A percentile compares a stretch with the other conserved stretches of the same genome.
Conservation (phyloP, 1,140 invertebrate genomes). For the Drosophila pruinosa region DNA sequence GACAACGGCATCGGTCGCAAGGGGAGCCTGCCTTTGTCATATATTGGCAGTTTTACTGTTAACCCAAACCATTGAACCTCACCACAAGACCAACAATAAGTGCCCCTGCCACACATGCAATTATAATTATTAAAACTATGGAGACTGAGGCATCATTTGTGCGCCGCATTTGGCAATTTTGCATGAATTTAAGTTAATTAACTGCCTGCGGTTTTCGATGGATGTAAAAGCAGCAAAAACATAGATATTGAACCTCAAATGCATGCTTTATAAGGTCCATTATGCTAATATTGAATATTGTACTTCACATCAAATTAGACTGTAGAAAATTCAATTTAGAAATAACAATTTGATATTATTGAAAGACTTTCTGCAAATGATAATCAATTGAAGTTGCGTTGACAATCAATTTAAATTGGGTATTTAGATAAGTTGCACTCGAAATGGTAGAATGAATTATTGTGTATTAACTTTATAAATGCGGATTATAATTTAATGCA, state of each 20-base stretch:
- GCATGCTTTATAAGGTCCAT: too few species aligned
- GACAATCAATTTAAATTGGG: too few species aligned
- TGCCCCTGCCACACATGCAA: conserved; percentile 2
- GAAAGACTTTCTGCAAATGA: too few species aligned
- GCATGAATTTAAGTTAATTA: conserved; percentile 49
- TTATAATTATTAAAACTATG: conserved; percentile 46
- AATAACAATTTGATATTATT: too few species aligned
- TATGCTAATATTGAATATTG: too few species aligned
- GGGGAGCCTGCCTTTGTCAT: conserved; percentile 15
- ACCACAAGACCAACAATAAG: conserved; percentile 11
- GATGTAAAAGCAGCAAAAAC: background rate
- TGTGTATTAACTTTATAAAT: too few species aligned
- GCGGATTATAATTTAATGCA: too few species aligned
- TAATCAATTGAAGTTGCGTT: too few species aligned
- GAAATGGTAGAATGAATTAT: too few species aligned
- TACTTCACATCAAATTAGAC: background rate
- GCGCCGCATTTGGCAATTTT: conserved; percentile 30
- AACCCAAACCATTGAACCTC: conserved; percentile 11
- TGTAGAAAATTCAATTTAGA: too few species aligned
- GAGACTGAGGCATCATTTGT: conserved; percentile 16
- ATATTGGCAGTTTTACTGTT: conserved; percentile 39
- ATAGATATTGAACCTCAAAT: background rate
- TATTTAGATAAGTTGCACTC: too few species aligned
- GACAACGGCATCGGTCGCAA: conserved; percentile 7
- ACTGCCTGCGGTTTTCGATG: conserved; percentile 31